Conservation (phyloP, 1,140 invertebrate species). For the Rhynchophorus ferrugineus region DNA sequence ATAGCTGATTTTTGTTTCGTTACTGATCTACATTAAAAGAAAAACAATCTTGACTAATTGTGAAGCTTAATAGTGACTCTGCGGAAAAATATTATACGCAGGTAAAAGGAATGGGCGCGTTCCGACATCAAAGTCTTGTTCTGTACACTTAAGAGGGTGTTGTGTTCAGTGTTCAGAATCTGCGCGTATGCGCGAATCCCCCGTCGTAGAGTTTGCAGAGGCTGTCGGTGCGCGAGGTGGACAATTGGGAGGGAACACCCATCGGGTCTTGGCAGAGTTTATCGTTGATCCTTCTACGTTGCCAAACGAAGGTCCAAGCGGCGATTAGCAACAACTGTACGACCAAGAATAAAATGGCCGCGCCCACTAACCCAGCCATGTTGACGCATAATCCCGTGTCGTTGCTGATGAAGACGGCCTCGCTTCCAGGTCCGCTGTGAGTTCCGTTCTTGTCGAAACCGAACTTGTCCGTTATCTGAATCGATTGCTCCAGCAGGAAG, state of each 20-base stretch:
- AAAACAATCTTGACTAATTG: too few species aligned
- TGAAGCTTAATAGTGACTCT: too few species aligned
- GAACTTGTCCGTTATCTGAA: slow-evolving; percentile 89
- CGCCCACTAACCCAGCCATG: slow-evolving; percentile 66
- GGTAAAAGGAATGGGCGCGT: slow-evolving; percentile 19
- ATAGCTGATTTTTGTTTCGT: too few species aligned
- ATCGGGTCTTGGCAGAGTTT: slow-evolving; percentile 47
- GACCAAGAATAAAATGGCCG: slow-evolving; percentile 72
- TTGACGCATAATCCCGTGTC: slow-evolving; percentile 62
- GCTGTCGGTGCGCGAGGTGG: slow-evolving; percentile 59
- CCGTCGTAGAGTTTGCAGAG: slow-evolving; percentile 81
- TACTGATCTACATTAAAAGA: too few species aligned
- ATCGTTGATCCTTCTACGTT: slow-evolving; percentile 58
- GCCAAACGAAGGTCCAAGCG: slow-evolving; percentile 77
- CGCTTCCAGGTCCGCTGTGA: slow-evolving; percentile 36
- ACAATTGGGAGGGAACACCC: slow-evolving; percentile 45
- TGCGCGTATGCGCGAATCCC: slow-evolving; percentile 65
- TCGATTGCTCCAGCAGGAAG: slow-evolving; percentile 79
- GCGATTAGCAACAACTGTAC: slow-evolving; percentile 75
- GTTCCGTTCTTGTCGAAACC: slow-evolving; percentile 59
- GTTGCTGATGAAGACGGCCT: slow-evolving; percentile 43
- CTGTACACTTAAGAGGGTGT: slow-evolving; percentile 7
- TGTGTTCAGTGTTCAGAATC: slow-evolving; percentile 54
- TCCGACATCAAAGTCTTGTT: slow-evolving; percentile 8
- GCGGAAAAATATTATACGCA: too few species aligned